A percentile compares a stretch with the other conserved stretches of the same genome.
These are phyloP conservation scores for Lasioglossum villosulum DNA, from an alignment of 2,888 invertebrate species.

Conservation along the genomic window DNA sequence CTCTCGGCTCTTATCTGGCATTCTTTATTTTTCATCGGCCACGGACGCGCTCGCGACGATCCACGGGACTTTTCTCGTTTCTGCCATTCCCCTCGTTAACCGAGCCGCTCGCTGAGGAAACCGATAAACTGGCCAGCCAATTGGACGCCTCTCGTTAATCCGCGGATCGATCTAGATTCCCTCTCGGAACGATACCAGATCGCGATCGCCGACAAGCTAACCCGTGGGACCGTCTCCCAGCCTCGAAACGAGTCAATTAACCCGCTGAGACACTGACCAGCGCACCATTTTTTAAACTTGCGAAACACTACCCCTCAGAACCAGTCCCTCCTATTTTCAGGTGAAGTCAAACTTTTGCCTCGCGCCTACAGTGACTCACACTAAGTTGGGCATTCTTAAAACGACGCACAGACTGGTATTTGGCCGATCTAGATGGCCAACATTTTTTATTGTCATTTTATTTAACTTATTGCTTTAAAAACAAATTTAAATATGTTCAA, in stretches of 20 bases:
- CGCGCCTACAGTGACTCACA: too few relatives aligned
- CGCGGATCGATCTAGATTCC: slow-evolving; percentile 1
- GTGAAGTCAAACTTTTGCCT: too few relatives aligned
- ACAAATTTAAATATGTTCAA: too few relatives aligned
- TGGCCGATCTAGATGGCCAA: too few relatives aligned
- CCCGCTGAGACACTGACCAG: not conserved
- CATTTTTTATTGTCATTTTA: too few relatives aligned
- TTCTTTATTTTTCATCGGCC: slow-evolving; percentile 27
- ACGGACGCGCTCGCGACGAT: slow-evolving; percentile 18
- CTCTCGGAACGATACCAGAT: slow-evolving; percentile 2
- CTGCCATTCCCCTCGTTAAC: slow-evolving; percentile 33
- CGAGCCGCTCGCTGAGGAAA: not conserved
- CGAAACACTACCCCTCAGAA: too few relatives aligned
- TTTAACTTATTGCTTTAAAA: too few relatives aligned
- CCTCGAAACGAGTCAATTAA: not conserved
- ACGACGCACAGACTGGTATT: too few relatives aligned
- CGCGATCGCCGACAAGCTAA: not conserved
- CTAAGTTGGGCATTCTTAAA: too few relatives aligned
- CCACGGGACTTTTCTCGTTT: slow-evolving; percentile 18
- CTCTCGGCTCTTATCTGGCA: slow-evolving; percentile 41
- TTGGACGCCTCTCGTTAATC: not conserved
- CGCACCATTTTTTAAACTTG: not conserved
- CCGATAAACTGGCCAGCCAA: slow-evolving; percentile 14
- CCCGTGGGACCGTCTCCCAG: not conserved
- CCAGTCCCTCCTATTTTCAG: too few relatives aligned